Base-by-base conservation (phyloP, 2,113 vertebrate genomes). In the Indicator maculatus region DNA sequence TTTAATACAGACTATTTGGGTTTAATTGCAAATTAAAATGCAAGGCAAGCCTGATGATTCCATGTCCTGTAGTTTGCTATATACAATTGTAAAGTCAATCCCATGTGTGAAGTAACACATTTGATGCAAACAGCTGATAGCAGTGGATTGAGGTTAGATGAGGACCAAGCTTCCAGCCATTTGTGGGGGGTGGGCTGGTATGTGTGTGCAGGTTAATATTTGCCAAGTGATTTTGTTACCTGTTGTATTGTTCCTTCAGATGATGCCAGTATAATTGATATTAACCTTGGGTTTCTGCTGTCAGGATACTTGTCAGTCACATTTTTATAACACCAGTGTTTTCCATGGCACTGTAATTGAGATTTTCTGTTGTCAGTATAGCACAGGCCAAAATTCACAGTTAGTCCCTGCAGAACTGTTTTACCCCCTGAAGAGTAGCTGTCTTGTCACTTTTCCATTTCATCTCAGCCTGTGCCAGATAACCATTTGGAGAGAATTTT, bases 401-500 rank as follows among this genome's bases (percentile, higher is more conserved):
- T 65, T 63, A 73, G 26, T 78, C 52, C 59, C 56, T 78, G 61
- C 45, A 83, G 53, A 72, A 59, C 27, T 39, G 21, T 64, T 94
- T 91, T 91, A 53, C 69, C 64, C 50, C 82, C 78, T 69, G 89
- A 90, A 60, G 81, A 71, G 59, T 18, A 70, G 20, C 12, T 83
- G 7, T 75, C 67, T 67, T 91, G 78, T 77, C 78, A 71, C 33
- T 67, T 64, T 83, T 83, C 58, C 31, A 30, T 78, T 89, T 89
- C 38, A 60, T 61, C 39, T 44, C 65, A 74, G 44, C 13, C 70
- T 65, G 58, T 89, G 91, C 79, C 93, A 94, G 53, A 23, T 70
- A 79, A 60, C 47, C 66, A 86, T 88, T 86, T 95, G 87, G 84
- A 80, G 17, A 81, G 44, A 58, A 52, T 71, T 50, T 56, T 66